Conservation (phyloP, 2,113 vertebrate species). For the Aspidoscelis tigris region DNA sequence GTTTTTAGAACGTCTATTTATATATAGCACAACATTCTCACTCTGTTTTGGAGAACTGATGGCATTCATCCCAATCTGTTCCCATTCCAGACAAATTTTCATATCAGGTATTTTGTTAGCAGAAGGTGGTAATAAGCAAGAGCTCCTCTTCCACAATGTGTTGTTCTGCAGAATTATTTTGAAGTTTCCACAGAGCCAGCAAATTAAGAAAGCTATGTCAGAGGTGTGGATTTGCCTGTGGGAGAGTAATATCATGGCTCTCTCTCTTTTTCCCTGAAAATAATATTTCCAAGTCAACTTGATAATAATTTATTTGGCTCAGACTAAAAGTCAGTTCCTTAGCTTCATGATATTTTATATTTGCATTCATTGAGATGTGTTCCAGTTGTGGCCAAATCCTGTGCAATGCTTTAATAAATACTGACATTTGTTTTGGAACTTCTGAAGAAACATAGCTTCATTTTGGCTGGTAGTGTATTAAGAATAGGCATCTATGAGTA, state of each 20-base stretch:
- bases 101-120: no score
- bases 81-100: no score
- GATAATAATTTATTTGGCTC: not conserved
- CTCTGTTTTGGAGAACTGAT: no score
- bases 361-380: not conserved
- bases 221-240: no score
- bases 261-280: not conserved
- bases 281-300: constrained; percentile 26
- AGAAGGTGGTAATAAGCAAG: no score
- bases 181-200: no score
- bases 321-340: constrained; percentile 48
- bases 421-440: not conserved
- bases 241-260: constrained; percentile 32
- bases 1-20: no score
- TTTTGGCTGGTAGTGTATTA: not conserved
- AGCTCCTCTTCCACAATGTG: no score
- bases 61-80: no score
- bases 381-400: not conserved
- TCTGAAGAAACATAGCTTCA: not conserved
- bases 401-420: not conserved
- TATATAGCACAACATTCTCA: no score
- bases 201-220: no score
- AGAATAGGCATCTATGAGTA: not conserved
- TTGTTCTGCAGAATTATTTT: no score
- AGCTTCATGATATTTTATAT: constrained; percentile 23